Percentiles rank a stretch among this genome's conserved stretches.
phyloP scores from a whole-genome alignment of 2,888 invertebrate species.

The Minunthozetes semirufus region DNA sequence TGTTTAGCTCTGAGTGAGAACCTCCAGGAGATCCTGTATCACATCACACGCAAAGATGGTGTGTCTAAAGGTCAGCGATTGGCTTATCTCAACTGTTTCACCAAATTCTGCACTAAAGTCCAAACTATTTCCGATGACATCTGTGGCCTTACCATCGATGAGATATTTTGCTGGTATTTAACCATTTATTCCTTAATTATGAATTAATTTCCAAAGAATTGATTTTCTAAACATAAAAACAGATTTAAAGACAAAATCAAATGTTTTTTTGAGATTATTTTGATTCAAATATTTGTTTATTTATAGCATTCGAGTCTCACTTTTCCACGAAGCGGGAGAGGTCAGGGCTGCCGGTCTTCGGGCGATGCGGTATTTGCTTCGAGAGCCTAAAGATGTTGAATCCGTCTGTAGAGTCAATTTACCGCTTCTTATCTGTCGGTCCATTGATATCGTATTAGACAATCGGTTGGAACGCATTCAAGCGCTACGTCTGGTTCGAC shows the following conservation, averaged over 20 bases:
- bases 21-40: constrained; percentile 57
- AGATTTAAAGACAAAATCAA: neutral
- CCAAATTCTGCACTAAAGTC: constrained; percentile 59
- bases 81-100: constrained; percentile 79
- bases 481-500: constrained; percentile 74
- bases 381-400: constrained; percentile 67
- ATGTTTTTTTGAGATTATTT: neutral
- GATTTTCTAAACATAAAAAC: neutral
- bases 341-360: constrained; percentile 81
- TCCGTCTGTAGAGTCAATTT: constrained; percentile 71
- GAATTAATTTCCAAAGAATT: neutral
- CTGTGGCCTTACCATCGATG: constrained; percentile 67
- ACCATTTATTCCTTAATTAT: neutral
- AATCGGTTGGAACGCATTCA: constrained; percentile 77
- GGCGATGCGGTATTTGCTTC: constrained; percentile 74
- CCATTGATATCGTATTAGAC: constrained; percentile 77
- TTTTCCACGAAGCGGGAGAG: constrained; percentile 79
- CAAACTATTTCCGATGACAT: constrained; percentile 45
- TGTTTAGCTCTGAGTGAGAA: constrained; percentile 53
- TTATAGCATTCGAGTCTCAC: constrained; percentile 71
- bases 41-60: constrained; percentile 57
- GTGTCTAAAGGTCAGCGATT: constrained; percentile 70
- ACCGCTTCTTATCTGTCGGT: constrained; percentile 75
- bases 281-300: neutral
- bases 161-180: constrained; percentile 69